Evolutionary conservation across 1,140 invertebrate genomes (phyloP), one percentile per base, ranked within the genome.

Genomic region (Chironomus tepperi): DNA sequence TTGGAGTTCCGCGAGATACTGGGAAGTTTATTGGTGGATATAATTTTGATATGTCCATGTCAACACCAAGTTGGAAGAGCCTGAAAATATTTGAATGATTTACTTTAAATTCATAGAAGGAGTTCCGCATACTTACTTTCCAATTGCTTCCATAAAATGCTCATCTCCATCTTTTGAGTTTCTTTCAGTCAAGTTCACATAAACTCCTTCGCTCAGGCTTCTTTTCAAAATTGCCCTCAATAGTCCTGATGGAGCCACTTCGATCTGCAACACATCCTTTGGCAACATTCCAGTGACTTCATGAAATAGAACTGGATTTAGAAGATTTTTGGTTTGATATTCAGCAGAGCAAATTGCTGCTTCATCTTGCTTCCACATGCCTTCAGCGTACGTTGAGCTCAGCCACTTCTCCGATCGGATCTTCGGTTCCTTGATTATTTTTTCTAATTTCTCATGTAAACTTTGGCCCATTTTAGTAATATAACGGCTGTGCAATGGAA

Each of bases 311-410:
- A 97, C 95, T 18, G 93, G 89, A 77, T 83, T 89, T 67, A 96
- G 81, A 5, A 97, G 83, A 82, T 98, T 98, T 80, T 98, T 97
- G 0, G 95, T 95, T 79, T 96, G 93, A 80, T 98, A 98, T 77
- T 95, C 93, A 5, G 95, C 90, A 0, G 94, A 97, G 0, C 90
- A 95, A 10, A 87, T 79, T 74, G 88, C 84, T 1, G 90, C 89
- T 5, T 87, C 80, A 0, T 89, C 80, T 3, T 87, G 84, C 15
- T 88, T 86, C 95, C 94, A 97, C 34, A 84, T 80, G n/a, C 75
- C 76, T 79, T 94, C 89, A 0, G 89, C 88, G 24, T 96, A 88
- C 0, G 95, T 97, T 0, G 93, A 91, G 77, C 93, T 94, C 0
- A 97, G 81, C 96, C 96, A 98, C 76, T 90, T 90, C 0, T 84